phyloP scores from a whole-genome alignment of 2,797 vertebrate genomes.

The Onychomys leucogaster region DNA sequence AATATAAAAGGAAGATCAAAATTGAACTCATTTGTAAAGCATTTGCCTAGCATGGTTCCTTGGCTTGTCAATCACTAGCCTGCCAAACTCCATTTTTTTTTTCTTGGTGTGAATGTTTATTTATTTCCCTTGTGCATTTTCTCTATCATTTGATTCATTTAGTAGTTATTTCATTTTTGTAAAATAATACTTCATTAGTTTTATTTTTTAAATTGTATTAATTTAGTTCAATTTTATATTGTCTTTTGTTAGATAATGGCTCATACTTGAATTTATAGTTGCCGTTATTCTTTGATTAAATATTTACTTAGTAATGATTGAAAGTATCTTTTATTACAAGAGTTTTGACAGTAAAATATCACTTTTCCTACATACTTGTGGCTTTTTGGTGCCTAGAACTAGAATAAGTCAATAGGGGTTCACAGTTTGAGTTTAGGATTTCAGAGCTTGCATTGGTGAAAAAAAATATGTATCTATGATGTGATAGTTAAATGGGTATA shows the following conservation, averaged over 20 bases:
- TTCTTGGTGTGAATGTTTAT: neutral
- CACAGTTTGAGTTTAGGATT: constrained; percentile 64
- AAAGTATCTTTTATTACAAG: constrained; percentile 17
- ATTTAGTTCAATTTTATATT: neutral
- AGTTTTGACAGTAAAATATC: constrained; percentile 15
- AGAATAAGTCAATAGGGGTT: constrained; percentile 21
- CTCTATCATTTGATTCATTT: neutral
- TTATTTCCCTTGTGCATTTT: neutral
- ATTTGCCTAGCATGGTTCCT: too few species aligned
- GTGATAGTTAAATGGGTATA: constrained; percentile 67
- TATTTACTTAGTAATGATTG: constrained; percentile 31
- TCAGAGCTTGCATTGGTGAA: constrained; percentile 44
- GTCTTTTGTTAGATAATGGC: neutral
- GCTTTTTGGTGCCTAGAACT: constrained; percentile 27
- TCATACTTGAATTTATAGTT: constrained; percentile 38
- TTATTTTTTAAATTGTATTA: constrained; percentile 31
- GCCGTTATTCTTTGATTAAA: constrained; percentile 37
- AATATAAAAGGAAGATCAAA: neutral
- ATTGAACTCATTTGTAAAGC: neutral
- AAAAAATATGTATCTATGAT: constrained; percentile 60
- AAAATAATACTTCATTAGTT: neutral
- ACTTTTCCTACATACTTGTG: neutral
- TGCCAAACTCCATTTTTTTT: fast-evolving
- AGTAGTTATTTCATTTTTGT: neutral
- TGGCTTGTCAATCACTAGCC: neutral